Percentiles rank a stretch among this genome's conserved stretches.
These are phyloP conservation scores for Betta splendens DNA, from an alignment of 2,797 vertebrate species.

Conservation along the genomic window DNA sequence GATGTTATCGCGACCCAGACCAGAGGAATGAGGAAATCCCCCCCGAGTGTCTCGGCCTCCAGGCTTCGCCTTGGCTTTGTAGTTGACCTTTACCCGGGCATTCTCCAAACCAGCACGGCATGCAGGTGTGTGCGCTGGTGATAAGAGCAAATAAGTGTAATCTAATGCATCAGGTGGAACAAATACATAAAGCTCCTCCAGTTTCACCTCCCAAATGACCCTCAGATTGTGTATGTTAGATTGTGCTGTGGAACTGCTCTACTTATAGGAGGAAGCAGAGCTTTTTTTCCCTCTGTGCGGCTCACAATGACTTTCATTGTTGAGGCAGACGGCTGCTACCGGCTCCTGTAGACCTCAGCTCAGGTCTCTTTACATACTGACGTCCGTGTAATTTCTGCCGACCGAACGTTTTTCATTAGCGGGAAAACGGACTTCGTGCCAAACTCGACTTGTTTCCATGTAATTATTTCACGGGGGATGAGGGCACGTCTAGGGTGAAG, in stretches of 20 bases:
- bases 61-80: slow-evolving; percentile 66
- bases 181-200: slow-evolving; percentile 34
- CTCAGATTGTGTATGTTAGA: slow-evolving; percentile 44
- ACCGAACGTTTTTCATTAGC: slow-evolving; percentile 12
- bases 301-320: slow-evolving; percentile 46
- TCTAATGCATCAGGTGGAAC: slow-evolving; percentile 38
- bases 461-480: slow-evolving; percentile 25
- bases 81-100: slow-evolving; percentile 77
- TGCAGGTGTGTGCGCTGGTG: slow-evolving; percentile 64
- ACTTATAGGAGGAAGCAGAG: slow-evolving; percentile 14
- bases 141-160: slow-evolving; percentile 66
- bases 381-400: neutral
- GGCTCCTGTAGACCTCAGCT: slow-evolving; percentile 7
- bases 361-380: slow-evolving; percentile 9
- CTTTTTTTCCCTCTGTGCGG: slow-evolving; percentile 24
- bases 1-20: slow-evolving; percentile 63
- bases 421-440: slow-evolving; percentile 2
- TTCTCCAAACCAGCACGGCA: slow-evolving; percentile 55
- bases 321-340: slow-evolving; percentile 4
- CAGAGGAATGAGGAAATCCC: slow-evolving; percentile 76
- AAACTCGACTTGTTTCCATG: slow-evolving; percentile 19
- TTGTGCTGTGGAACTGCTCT: slow-evolving; percentile 9
- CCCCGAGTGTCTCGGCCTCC: slow-evolving; percentile 64
- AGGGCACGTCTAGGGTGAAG: slow-evolving; percentile 24
- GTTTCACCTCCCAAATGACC: slow-evolving; percentile 44